Base-by-base conservation (phyloP, 1,140 invertebrate genomes). In the Coptotermes formosanus region DNA sequence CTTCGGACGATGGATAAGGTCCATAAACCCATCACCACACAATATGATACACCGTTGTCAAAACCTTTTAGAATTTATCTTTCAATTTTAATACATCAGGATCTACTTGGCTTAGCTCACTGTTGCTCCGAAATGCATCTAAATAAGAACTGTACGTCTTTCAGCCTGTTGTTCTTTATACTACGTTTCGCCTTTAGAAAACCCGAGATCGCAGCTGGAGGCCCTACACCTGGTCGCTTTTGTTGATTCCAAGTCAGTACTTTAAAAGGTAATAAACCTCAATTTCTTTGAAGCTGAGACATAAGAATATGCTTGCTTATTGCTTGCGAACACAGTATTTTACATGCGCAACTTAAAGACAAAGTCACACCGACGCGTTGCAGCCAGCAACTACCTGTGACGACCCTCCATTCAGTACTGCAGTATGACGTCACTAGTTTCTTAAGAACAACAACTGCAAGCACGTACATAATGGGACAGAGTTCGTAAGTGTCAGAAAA, bases 261-360 rank as follows among this genome's bases (percentile, higher is more conserved):
- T 75, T 75, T 75, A 75, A 75, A 75, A 75, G 64, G 64, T 75
- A 75, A 75, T 75, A 75, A 75, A 75, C 64, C 64, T 75, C 25
- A 75, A 75, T 75, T 75, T 75, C 64, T 75, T 75, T 75, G 64
- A 75, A 75, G 64, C 25, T 75, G n/a, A 75, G 8, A 30, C 8
- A 75, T 30, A 30, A 75, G n/a, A 30, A 75, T 75, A 16, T 6
- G 9, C 64, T n/a, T 30, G n/a, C 64, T 75, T 75, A 75, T 30
- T 30, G n/a, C 64, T 30, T 75, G n/a, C 6, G n/a, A 75, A 75
- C 64, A 75, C n/a, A 14, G 21, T 25, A 75, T 1, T 75, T 30
- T 75, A 30, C 25, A 75, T 75, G n/a, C n/a, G n/a, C 64, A 75
- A 25, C 25, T 30, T 25, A 21, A 7, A 12, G 59, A 64, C 3